Evolutionary conservation across 2,888 invertebrate genomes (phyloP), one percentile per base, ranked within the genome.

Genomic region (Gastrophysa polygoni): DNA sequence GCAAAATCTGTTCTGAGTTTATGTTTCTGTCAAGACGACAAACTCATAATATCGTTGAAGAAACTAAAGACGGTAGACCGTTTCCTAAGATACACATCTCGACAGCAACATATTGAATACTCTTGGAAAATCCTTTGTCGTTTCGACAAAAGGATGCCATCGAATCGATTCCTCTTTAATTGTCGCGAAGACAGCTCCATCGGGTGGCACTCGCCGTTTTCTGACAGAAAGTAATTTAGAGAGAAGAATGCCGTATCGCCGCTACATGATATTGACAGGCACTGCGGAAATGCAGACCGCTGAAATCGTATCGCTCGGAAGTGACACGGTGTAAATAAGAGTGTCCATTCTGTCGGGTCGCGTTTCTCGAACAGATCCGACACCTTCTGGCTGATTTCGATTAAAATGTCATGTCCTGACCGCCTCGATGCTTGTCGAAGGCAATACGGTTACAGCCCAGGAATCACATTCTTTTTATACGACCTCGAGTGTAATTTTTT

Each of bases 261-360:
- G 24, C 43, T n/a, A 63, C 63, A 60, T 60, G 64, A 64, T 61
- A 61, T 64, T 63, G 63, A 63, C 63, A 63, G 59, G 17, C 29
- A 2, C 24, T 24, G 50, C 49, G 18, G 44, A 54, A 18, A 58
- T 28, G 57, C 47, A 20, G 47, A 57, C 43, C 38, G 57, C 61
- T 52, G 47, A 52, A 61, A 60, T 60, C 46, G 52, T 57, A 38
- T 32, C 32, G 34, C 32, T 17, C 38, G 61, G 46, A 57, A 58
- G 58, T 54, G 55, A 52, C 58, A 44, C 17, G 52, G 28, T 52
- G 62, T 62, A 62, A 62, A 58, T 62, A 55, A 62, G 11, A 38
- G 62, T 55, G 62, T 62, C 62, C 58, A 55, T 58, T 58, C n/a
- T n/a, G n/a, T n/a, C 58, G 62, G 34, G 49, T 58, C 55, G 34